These are phyloP conservation scores for Dasypogon diadema DNA, from an alignment of 2,888 invertebrate species.

Conservation along the genomic window DNA sequence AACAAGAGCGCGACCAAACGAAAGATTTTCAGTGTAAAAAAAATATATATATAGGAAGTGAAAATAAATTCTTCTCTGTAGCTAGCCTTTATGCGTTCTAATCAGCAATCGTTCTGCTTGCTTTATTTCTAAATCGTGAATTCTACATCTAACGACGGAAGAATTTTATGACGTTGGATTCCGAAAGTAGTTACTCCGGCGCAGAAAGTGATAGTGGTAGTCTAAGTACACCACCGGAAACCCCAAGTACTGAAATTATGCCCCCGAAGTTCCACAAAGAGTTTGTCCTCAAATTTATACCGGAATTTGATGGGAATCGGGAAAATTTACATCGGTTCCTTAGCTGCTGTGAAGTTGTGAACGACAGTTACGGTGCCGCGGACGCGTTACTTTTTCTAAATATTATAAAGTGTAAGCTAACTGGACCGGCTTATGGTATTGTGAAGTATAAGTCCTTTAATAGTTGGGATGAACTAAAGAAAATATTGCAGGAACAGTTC, in stretches of 20 bases:
- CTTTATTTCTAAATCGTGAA: too few species aligned
- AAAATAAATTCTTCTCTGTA: too few species aligned
- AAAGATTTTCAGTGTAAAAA: too few species aligned
- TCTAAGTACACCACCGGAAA: too few species aligned
- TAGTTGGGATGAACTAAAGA: background rate
- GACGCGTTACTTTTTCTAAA: background rate
- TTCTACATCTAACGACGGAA: too few species aligned
- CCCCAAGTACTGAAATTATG: background rate
- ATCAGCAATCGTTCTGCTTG: too few species aligned
- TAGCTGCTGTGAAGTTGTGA: background rate
- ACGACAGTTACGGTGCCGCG: background rate
- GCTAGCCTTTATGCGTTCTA: too few species aligned
- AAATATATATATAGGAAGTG: too few species aligned
- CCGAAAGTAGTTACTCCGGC: too few species aligned
- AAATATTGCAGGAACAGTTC: background rate
- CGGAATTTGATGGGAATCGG: background rate
- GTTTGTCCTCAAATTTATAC: conserved; percentile 12
- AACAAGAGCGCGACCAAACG: too few species aligned
- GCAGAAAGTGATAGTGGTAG: too few species aligned
- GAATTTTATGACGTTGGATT: too few species aligned
- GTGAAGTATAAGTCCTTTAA: background rate
- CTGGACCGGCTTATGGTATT: background rate
- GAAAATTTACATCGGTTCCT: conserved; percentile 3
- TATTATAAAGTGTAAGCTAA: conserved; percentile 2
- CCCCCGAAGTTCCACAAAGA: background rate